Conservation (phyloP, 2,797 vertebrate species). For the Eutrigla gurnardus region DNA sequence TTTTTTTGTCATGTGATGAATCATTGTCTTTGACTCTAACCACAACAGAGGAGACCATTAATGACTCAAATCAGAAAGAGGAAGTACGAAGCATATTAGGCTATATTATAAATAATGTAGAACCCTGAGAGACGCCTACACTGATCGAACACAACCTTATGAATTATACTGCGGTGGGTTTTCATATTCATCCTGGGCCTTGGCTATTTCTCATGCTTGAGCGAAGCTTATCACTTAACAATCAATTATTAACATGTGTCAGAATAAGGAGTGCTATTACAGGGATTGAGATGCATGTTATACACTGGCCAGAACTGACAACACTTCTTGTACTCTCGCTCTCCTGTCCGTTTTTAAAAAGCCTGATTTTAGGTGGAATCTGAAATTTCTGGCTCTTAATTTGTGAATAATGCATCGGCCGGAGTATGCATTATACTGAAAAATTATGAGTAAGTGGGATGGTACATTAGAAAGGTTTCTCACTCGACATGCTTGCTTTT, state of each 20-base stretch:
- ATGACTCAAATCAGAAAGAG: constrained; percentile 61
- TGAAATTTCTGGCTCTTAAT: constrained; percentile 74
- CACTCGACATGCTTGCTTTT: constrained; percentile 57
- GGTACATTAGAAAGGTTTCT: constrained; percentile 72
- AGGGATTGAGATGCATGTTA: constrained; percentile 80
- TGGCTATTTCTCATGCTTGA: constrained; percentile 84
- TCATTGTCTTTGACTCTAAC: constrained; percentile 28
- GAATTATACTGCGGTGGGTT: constrained; percentile 82
- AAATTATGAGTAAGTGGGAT: constrained; percentile 63
- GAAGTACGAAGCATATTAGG: constrained; percentile 70
- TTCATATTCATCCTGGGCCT: constrained; percentile 84
- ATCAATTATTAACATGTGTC: constrained; percentile 88
- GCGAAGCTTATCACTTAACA: constrained; percentile 85
- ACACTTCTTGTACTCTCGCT: constrained; percentile 78
- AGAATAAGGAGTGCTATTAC: constrained; percentile 82
- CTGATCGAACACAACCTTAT: constrained; percentile 86
- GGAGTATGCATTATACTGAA: constrained; percentile 75
- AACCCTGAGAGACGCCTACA: constrained; percentile 77
- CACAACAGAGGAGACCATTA: constrained; percentile 43
- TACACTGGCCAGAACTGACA: constrained; percentile 81
- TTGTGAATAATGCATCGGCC: constrained; percentile 80
- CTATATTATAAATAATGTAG: constrained; percentile 82
- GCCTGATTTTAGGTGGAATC: constrained; percentile 70
- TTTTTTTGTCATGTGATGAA: neutral
- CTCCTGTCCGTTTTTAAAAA: constrained; percentile 59